These are phyloP conservation scores for Strongylocentrotus purpuratus DNA, from an alignment of 35 echinoderm and acorn worm species.

Conservation along the genomic window DNA sequence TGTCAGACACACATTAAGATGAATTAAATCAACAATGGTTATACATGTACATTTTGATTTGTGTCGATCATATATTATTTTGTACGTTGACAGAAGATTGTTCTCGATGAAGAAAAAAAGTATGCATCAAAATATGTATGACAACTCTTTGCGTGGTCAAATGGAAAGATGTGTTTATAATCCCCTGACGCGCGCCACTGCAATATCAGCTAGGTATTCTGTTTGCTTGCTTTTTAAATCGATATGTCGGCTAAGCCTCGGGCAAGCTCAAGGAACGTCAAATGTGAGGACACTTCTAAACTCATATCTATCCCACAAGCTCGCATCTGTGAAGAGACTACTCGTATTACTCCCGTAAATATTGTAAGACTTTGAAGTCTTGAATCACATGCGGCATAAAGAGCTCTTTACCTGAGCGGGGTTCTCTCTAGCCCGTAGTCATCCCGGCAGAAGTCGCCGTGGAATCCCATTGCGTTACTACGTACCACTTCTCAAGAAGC, in stretches of 20 bases:
- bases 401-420: neutral
- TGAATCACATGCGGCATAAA: neutral
- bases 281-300: constrained; percentile 8
- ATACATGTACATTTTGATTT: neutral
- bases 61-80: neutral
- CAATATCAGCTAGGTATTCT: neutral
- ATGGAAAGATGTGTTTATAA: neutral
- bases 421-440: neutral
- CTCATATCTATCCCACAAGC: neutral
- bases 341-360: constrained; percentile 9
- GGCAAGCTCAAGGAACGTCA: constrained; percentile 7
- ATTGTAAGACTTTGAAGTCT: neutral
- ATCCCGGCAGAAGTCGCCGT: neutral
- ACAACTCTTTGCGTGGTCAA: neutral
- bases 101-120: no score
- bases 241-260: neutral
- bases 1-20: neutral
- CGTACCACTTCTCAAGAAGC: neutral
- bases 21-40: neutral
- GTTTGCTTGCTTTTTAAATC: neutral
- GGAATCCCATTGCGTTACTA: neutral
- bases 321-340: constrained; percentile 2
- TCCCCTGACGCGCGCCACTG: neutral
- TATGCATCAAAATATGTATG: no score
- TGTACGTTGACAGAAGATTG: neutral